Conservation (phyloP, 2,888 invertebrate genomes). For the Athetis lepigone region DNA sequence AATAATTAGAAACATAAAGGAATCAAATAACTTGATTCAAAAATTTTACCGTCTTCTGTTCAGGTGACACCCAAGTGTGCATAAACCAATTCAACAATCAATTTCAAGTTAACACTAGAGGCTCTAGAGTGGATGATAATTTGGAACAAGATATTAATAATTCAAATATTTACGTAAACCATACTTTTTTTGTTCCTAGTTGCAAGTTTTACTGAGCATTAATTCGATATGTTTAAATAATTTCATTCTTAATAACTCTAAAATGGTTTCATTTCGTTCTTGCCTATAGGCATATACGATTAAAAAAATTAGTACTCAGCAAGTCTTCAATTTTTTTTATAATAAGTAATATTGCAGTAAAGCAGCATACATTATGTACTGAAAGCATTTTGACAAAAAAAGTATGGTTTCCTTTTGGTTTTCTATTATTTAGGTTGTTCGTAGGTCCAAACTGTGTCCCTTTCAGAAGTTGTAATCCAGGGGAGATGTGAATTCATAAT, state of each 20-base stretch:
- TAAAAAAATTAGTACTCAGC: conserved; percentile 50
- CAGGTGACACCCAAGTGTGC: conserved; percentile 86
- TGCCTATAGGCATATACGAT: background rate
- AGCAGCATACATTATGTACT: conserved; percentile 45
- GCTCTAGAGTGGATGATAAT: conserved; percentile 32
- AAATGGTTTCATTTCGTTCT: background rate
- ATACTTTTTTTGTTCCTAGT: conserved; percentile 65
- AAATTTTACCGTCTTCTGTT: conserved; percentile 89
- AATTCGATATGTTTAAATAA: conserved; percentile 23
- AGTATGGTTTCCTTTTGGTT: conserved; percentile 62
- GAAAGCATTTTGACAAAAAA: conserved; percentile 59
- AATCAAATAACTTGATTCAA: conserved; percentile 77
- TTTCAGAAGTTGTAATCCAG: conserved; percentile 65
- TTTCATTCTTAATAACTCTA: background rate
- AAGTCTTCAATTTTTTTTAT: too few species aligned
- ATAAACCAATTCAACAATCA: conserved; percentile 85
- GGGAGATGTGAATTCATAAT: conserved; percentile 26
- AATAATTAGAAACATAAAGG: conserved; percentile 81
- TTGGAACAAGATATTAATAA: conserved; percentile 11
- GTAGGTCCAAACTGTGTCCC: conserved; percentile 62
- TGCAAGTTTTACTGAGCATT: conserved; percentile 38
- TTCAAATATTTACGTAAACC: conserved; percentile 46
- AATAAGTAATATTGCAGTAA: conserved; percentile 26
- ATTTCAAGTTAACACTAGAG: conserved; percentile 65
- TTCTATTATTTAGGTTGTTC: background rate